These are phyloP conservation scores for Fissipunctia ypsillon DNA, from an alignment of 2,888 invertebrate genomes.

Conservation along the genomic window DNA sequence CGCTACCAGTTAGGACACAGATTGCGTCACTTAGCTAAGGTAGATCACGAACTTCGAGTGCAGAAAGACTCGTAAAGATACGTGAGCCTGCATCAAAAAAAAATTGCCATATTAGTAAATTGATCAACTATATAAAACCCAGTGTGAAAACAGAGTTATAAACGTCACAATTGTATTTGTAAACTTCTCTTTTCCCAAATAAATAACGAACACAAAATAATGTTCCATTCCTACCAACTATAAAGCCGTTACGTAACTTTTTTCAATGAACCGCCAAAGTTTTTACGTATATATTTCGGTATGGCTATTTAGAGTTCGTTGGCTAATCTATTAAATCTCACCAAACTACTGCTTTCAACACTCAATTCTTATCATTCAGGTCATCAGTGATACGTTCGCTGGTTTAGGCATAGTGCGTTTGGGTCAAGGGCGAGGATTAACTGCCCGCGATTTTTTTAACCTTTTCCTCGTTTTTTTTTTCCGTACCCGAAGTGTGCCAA, in stretches of 20 bases:
- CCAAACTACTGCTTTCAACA: conserved; percentile 60
- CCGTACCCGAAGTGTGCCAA: too few relatives aligned
- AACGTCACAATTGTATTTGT: conserved; percentile 1
- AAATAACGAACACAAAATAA: conserved; percentile 27
- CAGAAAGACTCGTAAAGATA: background rate
- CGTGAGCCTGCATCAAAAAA: background rate
- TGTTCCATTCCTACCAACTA: conserved; percentile 27
- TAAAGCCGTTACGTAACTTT: conserved; percentile 35
- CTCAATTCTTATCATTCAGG: conserved; percentile 65
- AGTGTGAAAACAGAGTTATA: background rate
- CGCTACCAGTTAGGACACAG: background rate
- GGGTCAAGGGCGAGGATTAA: conserved; percentile 49
- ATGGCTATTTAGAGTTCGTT: conserved; percentile 43
- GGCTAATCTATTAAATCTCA: conserved; percentile 56
- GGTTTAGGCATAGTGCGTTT: conserved; percentile 41
- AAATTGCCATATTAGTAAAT: background rate
- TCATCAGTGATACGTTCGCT: conserved; percentile 63
- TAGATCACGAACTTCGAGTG: background rate
- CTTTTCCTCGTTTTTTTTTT: background rate
- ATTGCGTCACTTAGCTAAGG: too few relatives aligned
- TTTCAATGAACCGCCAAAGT: conserved; percentile 54
- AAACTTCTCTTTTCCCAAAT: conserved; percentile 10
- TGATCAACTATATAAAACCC: background rate
- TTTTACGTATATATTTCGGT: conserved; percentile 40
- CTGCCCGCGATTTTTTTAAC: conserved; percentile 17